A percentile compares a stretch with the other conserved stretches of the same genome.
These are phyloP conservation scores for Ormia ochracea DNA, from an alignment of 2,888 invertebrate genomes.

Conservation along the genomic window DNA sequence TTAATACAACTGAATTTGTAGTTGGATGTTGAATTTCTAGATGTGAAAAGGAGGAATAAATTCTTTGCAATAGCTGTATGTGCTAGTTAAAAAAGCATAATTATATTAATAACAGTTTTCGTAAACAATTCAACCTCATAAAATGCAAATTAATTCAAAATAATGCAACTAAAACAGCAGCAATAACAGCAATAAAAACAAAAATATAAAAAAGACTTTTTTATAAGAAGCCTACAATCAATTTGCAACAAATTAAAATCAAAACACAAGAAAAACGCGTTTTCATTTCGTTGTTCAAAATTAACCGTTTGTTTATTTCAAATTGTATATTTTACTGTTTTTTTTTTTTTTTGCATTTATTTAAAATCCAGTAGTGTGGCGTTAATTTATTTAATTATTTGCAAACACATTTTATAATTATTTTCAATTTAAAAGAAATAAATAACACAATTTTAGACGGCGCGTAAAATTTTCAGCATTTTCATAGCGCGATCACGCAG, in stretches of 20 bases:
- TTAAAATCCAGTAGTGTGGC: constrained; percentile 44
- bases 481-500: not conserved
- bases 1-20: not conserved
- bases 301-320: constrained; percentile 21
- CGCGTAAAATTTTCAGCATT: constrained; percentile 32
- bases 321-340: not conserved
- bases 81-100: constrained; percentile 41
- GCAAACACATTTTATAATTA: constrained; percentile 27
- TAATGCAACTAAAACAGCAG: constrained; percentile 9
- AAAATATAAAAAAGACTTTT: no score
- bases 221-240: constrained; percentile 34
- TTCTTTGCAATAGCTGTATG: constrained; percentile 21
- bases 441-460: not conserved
- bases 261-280: constrained; percentile 59
- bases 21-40: not conserved
- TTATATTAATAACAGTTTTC: constrained; percentile 40
- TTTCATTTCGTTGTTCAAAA: constrained; percentile 9
- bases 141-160: constrained; percentile 34
- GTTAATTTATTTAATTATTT: constrained; percentile 41
- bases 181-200: constrained; percentile 24
- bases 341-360: not conserved
- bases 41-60: not conserved
- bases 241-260: constrained; percentile 55
- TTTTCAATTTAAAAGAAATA: not conserved
- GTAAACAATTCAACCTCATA: constrained; percentile 43